Evolutionary conservation across 1,140 invertebrate species (phyloP), one percentile per base, ranked within the genome.

Genomic region (Zaprionus tsacasi): DNA sequence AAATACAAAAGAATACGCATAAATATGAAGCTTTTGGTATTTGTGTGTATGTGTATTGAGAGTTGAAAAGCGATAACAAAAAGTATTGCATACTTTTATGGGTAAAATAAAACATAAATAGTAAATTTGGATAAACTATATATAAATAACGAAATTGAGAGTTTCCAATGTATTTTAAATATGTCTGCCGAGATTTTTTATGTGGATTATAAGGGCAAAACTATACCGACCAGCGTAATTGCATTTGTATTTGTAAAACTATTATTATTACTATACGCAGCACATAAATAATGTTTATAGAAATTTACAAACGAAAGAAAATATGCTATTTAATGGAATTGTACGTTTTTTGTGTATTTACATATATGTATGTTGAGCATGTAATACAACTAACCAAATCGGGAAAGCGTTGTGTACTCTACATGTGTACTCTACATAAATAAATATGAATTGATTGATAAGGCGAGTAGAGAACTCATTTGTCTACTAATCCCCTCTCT

Each of bases 41-140:
- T 55, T 45, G 8, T 52, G 11, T 30, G 30, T 43, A 17, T 70
- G 21, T 25, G 13, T 43, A 25, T 55, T 33, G 30, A 33, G 30
- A 33, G 4, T 21, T 21, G 27, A 35, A 7, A 35, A 10, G 3
- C 27, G 27, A 11, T 35, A 17, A 15, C 60, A 38, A 12, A 17
- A 33, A 59, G 11, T 38, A 56, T 55, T 59, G 69, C 70, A 67
- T 72, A 68, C 48, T 72, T 59, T n/a, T 60, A 36, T 36, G 45
- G 48, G 55, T 25, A 6, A 3, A 43, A 27, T 13, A 30, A 17
- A 25, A 25, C 0, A 13, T 10, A 33, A 15, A 33, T 0, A 8
- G 27, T 13, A 17, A 2, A 36, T 30, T 25, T 35, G 35, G 10
- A 7, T 35, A 35, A 35, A 35, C 33, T 35, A 64, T 64, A 54